Percentiles rank a stretch among this genome's conserved stretches.
These are phyloP conservation scores for Cheilosia soror DNA, from an alignment of 2,888 invertebrate species.

Conservation along the genomic window DNA sequence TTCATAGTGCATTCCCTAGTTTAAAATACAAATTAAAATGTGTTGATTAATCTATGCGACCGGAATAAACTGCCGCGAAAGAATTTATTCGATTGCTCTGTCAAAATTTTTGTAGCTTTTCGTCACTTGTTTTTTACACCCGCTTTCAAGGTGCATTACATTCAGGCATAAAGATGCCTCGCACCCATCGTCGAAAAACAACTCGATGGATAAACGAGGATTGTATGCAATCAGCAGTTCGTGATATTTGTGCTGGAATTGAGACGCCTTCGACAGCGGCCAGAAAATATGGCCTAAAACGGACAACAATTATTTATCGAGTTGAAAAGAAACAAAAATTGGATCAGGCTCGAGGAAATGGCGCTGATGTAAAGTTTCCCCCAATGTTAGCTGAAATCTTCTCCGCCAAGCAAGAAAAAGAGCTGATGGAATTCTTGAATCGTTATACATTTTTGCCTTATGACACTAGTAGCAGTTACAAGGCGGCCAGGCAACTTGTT, in stretches of 20 bases:
- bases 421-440: constrained; percentile 66
- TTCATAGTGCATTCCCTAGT: constrained; percentile 12
- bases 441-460: constrained; percentile 69
- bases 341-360: constrained; percentile 34
- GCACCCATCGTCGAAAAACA: constrained; percentile 61
- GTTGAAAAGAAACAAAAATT: constrained; percentile 67
- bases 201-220: constrained; percentile 69
- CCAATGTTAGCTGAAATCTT: constrained; percentile 59
- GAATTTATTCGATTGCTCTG: constrained; percentile 10
- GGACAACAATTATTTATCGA: constrained; percentile 70
- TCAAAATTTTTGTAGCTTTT: constrained; percentile 39
- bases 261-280: constrained; percentile 70
- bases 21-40: constrained; percentile 26
- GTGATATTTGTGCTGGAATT: constrained; percentile 54
- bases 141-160: constrained; percentile 14
- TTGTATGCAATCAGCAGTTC: constrained; percentile 64
- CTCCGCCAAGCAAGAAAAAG: constrained; percentile 57
- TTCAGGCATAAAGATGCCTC: constrained; percentile 54
- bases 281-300: constrained; percentile 65
- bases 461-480: constrained; percentile 65
- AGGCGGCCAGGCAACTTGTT: constrained; percentile 65
- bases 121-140: constrained; percentile 12
- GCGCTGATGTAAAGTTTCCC: constrained; percentile 3
- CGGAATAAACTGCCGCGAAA: background rate
- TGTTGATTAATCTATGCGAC: constrained; percentile 7